Evolutionary conservation across 64 coral and sea anemone genomes (phyloP).

Genomic region (Acropora yongei): DNA sequence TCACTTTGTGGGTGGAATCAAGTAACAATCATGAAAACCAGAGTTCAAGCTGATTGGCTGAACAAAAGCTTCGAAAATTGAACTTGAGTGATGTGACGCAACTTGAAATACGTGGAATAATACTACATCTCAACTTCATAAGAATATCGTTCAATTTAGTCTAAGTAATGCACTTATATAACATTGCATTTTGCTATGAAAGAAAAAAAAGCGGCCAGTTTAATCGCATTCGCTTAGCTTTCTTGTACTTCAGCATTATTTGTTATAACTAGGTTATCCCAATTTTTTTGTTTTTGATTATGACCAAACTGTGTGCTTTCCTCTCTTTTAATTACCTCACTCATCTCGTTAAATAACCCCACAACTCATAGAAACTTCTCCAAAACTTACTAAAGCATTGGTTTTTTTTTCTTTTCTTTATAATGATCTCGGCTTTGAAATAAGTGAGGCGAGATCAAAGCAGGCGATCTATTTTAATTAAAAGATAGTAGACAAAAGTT

Average conservation of each 20-base stretch:
- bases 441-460: not conserved
- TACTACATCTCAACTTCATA: too few relatives aligned
- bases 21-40: too few relatives aligned
- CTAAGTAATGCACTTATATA: not conserved
- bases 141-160: not conserved
- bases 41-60: too few relatives aligned
- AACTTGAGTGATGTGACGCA: too few relatives aligned
- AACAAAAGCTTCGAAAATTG: too few relatives aligned
- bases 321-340: not conserved
- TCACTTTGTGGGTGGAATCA: too few relatives aligned
- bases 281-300: not conserved
- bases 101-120: too few relatives aligned
- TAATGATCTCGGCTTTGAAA: not conserved
- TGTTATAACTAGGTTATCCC: not conserved
- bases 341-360: not conserved
- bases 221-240: too few relatives aligned
- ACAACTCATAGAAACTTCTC: not conserved
- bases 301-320: not conserved
- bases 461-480: not conserved
- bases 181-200: too few relatives aligned
- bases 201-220: too few relatives aligned
- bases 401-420: not conserved
- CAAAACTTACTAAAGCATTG: not conserved
- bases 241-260: too few relatives aligned
- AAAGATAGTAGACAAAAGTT: not conserved